Percentiles rank a stretch among this genome's conserved stretches.
These are phyloP conservation scores for Drosophila nasuta DNA, from an alignment of 1,140 invertebrate species.

Conservation along the genomic window DNA sequence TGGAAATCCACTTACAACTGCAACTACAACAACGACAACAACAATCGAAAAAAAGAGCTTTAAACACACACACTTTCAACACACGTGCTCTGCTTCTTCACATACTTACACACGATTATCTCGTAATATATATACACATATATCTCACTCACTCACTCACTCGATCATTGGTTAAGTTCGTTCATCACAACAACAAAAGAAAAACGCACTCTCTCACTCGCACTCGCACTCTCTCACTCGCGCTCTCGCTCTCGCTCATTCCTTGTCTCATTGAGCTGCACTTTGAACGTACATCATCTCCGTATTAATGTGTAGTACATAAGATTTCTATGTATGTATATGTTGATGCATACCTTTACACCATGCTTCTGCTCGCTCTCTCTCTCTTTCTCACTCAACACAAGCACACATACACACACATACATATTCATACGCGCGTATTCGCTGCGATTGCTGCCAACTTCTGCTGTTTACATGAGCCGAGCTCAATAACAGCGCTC, in stretches of 20 bases:
- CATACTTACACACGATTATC: background rate
- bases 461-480: background rate
- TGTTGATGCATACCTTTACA: constrained; percentile 18
- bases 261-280: constrained; percentile 26
- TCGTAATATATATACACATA: background rate
- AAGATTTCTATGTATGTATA: constrained; percentile 17
- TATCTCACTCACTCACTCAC: background rate
- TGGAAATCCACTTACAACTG: constrained; percentile 1
- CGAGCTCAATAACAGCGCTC: background rate
- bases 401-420: constrained; percentile 9
- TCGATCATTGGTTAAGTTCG: background rate
- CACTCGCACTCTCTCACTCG: background rate
- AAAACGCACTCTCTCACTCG: constrained; percentile 3
- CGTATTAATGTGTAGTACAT: constrained; percentile 5
- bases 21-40: background rate
- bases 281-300: no score
- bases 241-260: constrained; percentile 30
- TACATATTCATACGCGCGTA: background rate
- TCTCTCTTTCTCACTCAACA: constrained; percentile 17
- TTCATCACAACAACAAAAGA: background rate
- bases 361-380: constrained; percentile 45
- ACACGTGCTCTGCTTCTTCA: constrained; percentile 20
- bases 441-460: constrained; percentile 12
- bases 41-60: constrained; percentile 3
- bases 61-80: constrained; percentile 22